Conservation (phyloP, 2,113 vertebrate genomes). For the Columba janthina region DNA sequence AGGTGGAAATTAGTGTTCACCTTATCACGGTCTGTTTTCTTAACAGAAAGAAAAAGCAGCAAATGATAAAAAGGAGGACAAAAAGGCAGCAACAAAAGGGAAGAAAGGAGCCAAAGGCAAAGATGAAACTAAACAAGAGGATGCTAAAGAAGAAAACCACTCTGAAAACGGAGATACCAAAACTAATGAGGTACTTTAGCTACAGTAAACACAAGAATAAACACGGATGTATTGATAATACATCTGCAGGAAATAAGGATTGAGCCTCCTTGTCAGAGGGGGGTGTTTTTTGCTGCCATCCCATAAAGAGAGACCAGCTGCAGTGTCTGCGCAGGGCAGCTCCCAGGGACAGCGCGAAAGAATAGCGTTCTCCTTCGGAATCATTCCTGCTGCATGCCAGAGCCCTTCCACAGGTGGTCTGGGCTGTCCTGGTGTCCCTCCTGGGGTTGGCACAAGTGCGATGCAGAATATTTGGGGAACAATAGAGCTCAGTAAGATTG, state of each 20-base stretch:
- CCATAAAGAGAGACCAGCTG: background rate
- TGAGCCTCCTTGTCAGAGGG: background rate
- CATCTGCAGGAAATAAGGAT: background rate
- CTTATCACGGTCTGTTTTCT: background rate
- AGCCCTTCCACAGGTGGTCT: background rate
- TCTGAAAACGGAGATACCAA: conserved; percentile 93
- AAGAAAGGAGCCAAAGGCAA: conserved; percentile 84
- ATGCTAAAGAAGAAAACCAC: conserved; percentile 90
- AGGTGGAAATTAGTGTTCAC: background rate
- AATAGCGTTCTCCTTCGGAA: background rate
- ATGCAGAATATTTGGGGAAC: background rate
- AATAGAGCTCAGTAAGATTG: background rate
- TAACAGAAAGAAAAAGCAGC: conserved; percentile 89
- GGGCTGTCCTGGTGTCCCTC: background rate
- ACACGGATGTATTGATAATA: background rate
- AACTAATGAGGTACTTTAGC: conserved; percentile 84
- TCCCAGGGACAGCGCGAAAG: background rate
- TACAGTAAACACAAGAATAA: background rate
- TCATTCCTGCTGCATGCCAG: background rate
- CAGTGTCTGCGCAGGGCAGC: background rate
- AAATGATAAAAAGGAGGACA: conserved; percentile 89
- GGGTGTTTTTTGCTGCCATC: background rate
- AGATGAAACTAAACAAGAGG: conserved; percentile 78
- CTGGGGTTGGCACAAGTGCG: background rate
- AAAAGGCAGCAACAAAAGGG: conserved; percentile 81